phyloP scores from a whole-genome alignment of 2,888 invertebrate species.

The Uloborus plumipes region DNA sequence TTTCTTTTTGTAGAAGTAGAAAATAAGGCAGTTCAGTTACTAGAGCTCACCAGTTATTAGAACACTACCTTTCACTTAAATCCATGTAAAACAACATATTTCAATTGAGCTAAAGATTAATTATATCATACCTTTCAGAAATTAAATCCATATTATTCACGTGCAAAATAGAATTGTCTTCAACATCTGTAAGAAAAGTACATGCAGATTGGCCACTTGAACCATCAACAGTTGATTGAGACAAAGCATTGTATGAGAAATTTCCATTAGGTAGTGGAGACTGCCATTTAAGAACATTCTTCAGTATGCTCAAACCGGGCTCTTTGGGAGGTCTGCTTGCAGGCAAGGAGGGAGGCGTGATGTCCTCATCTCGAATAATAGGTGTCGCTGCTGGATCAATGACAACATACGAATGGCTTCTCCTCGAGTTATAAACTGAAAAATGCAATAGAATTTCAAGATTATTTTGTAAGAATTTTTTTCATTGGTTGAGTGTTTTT shows the following conservation, averaged over 20 bases:
- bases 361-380: conserved; percentile 14
- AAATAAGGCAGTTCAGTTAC: no score
- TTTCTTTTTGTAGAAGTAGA: not conserved
- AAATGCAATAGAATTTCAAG: conserved; percentile 44
- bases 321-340: conserved; percentile 42
- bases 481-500: no score
- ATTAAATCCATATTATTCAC: conserved; percentile 26
- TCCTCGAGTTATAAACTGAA: conserved; percentile 77
- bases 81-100: not conserved
- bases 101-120: not conserved
- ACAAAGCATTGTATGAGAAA: conserved; percentile 47
- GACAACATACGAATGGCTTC: conserved; percentile 76
- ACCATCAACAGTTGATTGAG: conserved; percentile 36
- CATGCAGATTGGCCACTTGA: conserved; percentile 53
- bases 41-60: no score
- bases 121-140: conserved; percentile 32
- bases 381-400: conserved; percentile 70
- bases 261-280: conserved; percentile 11
- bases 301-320: conserved; percentile 17
- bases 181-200: conserved; percentile 47
- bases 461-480: no score
- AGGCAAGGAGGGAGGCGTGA: conserved; percentile 16
- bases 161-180: conserved; percentile 20
- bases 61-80: no score
- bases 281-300: conserved; percentile 45